Conservation (phyloP, 2,797 vertebrate species). For the Zalophus californianus region DNA sequence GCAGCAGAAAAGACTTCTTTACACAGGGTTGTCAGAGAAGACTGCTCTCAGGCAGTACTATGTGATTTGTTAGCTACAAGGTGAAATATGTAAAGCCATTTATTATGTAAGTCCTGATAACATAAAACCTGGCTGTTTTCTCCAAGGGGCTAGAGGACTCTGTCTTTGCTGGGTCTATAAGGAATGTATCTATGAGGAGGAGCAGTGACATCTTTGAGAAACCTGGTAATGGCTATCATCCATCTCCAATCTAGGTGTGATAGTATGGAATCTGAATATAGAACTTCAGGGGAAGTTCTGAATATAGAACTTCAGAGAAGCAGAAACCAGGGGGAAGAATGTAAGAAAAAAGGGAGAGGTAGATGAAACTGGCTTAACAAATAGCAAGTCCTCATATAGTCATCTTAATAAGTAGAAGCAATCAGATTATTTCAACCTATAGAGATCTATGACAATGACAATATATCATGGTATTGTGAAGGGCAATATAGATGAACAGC, state of each 20-base stretch:
- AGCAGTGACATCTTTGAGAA: not conserved
- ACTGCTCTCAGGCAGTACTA: not conserved
- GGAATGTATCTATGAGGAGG: not conserved
- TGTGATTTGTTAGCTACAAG: not conserved
- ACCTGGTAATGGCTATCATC: not conserved
- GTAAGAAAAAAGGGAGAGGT: not conserved
- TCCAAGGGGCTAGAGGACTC: not conserved
- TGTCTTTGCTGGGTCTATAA: not conserved
- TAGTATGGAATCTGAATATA: not conserved
- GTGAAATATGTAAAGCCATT: not conserved
- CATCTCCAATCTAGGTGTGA: not conserved
- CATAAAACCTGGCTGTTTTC: not conserved
- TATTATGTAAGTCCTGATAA: not conserved
- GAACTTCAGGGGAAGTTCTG: not conserved
- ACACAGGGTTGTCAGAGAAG: not conserved
- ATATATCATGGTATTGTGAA: not conserved
- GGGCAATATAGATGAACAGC: not conserved
- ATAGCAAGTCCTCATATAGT: not conserved
- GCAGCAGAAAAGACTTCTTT: not conserved
- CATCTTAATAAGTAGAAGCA: not conserved
- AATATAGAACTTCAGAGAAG: not conserved
- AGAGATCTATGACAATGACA: not conserved
- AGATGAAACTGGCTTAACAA: not conserved
- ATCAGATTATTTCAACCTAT: not conserved
- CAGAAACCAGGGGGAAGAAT: not conserved